A percentile compares a stretch with the other conserved stretches of the same genome.
Evolutionary conservation across 2,113 vertebrate genomes (phyloP).

Genomic region (Dendrocopos noguchii): DNA sequence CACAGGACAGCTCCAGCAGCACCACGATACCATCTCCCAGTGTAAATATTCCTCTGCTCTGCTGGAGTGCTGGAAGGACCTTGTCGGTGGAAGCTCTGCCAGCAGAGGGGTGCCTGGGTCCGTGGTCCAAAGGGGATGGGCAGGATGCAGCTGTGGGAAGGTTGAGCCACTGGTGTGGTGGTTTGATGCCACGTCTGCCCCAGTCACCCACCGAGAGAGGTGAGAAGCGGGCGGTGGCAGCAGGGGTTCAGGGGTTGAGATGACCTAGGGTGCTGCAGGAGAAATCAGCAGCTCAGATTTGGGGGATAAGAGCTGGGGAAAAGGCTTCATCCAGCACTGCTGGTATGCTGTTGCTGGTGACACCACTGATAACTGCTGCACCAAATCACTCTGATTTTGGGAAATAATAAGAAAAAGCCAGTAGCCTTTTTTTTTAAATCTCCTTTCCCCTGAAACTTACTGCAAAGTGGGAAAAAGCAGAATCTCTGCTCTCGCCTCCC

Average conservation of each 20-base stretch:
- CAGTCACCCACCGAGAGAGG: fast-evolving
- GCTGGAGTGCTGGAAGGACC: fast-evolving
- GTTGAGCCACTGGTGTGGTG: fast-evolving
- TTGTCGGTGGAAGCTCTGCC: not conserved
- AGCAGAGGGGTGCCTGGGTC: not conserved
- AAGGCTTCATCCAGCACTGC: fast-evolving
- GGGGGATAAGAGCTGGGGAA: not conserved
- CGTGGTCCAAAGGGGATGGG: not conserved
- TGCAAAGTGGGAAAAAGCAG: not conserved
- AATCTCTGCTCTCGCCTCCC: slow-evolving; percentile 58
- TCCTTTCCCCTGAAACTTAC: not conserved
- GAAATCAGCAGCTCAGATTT: not conserved
- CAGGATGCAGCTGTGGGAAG: fast-evolving
- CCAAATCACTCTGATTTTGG: fast-evolving
- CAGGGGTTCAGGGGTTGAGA: fast-evolving
- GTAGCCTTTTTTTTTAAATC: not conserved
- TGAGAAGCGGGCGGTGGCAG: not conserved
- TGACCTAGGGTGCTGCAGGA: not conserved
- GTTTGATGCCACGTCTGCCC: fast-evolving
- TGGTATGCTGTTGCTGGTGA: fast-evolving
- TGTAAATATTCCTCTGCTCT: not conserved
- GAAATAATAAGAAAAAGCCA: not conserved
- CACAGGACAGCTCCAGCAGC: not conserved
- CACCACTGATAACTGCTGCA: not conserved
- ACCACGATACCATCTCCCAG: not conserved